Conservation (phyloP, 2,888 invertebrate genomes). For the Ceramica pisi region DNA sequence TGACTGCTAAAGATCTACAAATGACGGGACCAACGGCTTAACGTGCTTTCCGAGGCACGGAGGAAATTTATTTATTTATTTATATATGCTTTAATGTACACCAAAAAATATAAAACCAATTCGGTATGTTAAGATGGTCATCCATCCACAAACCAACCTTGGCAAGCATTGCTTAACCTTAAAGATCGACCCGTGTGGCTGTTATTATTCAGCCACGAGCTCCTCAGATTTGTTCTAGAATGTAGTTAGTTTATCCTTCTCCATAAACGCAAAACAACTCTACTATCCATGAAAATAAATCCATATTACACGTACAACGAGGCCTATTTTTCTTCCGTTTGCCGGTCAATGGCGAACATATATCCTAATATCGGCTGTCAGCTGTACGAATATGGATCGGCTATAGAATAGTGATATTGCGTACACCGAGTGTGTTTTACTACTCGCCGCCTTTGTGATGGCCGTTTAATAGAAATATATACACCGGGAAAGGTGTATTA, state of each 20-base stretch:
- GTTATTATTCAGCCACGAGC: too few relatives aligned
- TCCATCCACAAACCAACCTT: too few relatives aligned
- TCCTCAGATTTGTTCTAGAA: neutral
- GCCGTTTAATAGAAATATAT: conserved; percentile 38
- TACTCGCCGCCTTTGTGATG: conserved; percentile 21
- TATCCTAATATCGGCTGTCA: conserved; percentile 54
- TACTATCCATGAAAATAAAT: conserved; percentile 29
- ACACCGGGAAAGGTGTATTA: neutral
- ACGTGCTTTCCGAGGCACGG: too few relatives aligned
- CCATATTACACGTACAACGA: conserved; percentile 14
- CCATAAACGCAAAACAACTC: conserved; percentile 4
- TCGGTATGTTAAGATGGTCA: too few relatives aligned
- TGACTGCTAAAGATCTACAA: too few relatives aligned
- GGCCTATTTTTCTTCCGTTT: conserved; percentile 50
- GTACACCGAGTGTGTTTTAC: conserved; percentile 54
- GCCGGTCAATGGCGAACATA: conserved; percentile 44
- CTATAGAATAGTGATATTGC: conserved; percentile 45
- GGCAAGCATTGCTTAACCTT: too few relatives aligned
- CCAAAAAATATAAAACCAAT: too few relatives aligned
- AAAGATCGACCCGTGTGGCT: too few relatives aligned
- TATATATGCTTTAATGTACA: too few relatives aligned
- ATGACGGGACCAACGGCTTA: too few relatives aligned
- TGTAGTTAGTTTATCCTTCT: neutral
- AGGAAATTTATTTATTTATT: too few relatives aligned
- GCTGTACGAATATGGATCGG: conserved; percentile 40